phyloP scores from a whole-genome alignment of 64 coral and sea anemone species.

The Catalaphyllia jardinei region DNA sequence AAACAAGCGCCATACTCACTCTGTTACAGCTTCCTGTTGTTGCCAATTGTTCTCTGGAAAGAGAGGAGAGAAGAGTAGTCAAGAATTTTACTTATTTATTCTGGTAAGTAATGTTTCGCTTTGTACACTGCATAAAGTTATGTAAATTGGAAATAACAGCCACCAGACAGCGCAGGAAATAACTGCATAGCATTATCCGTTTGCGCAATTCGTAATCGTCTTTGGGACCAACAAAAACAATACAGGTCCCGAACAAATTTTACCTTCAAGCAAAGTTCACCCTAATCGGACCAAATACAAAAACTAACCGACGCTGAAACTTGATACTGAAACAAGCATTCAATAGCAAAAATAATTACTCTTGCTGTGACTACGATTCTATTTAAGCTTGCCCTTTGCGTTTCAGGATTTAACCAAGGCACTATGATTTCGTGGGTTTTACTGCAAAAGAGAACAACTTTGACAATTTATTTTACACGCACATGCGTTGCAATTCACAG shows the following conservation, averaged over 20 bases:
- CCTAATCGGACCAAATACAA: no score
- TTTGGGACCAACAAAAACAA: not conserved
- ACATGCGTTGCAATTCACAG: not conserved
- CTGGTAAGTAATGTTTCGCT: not conserved
- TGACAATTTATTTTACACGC: not conserved
- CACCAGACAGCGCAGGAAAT: not conserved
- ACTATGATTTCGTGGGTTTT: not conserved
- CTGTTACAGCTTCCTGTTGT: not conserved
- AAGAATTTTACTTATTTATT: not conserved
- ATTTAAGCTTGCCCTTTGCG: not conserved
- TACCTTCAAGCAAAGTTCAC: not conserved
- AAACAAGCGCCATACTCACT: conserved; percentile 7
- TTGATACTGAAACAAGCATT: not conserved
- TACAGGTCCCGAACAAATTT: not conserved
- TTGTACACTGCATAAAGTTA: conserved; percentile 15
- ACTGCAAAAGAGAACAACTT: conserved; percentile 19
- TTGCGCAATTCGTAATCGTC: not conserved
- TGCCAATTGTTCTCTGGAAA: conserved; percentile 13
- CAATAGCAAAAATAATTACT: not conserved
- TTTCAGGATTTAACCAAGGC: not conserved
- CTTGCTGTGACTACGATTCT: conserved; percentile 9
- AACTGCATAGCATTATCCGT: not conserved
- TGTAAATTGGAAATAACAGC: conserved; percentile 4
- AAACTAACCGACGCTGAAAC: not conserved
- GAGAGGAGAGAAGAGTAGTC: not conserved